Evolutionary conservation across 2,113 vertebrate genomes (phyloP).

Genomic region (Callopanchax toddi): DNA sequence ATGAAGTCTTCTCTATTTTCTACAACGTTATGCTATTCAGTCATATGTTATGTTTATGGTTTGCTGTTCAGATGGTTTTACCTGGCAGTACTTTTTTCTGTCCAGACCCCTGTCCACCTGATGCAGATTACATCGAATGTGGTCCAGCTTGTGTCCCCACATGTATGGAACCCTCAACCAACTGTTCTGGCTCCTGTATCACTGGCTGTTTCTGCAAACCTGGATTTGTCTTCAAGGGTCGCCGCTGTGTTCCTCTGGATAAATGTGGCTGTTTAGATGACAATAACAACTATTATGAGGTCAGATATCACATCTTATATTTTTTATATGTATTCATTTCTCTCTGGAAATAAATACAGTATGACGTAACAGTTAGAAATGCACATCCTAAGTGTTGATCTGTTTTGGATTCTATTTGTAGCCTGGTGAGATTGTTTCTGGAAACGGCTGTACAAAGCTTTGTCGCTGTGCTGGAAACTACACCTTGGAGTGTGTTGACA

Average conservation of each 20-base stretch:
- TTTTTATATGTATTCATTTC: not conserved
- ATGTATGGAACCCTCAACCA: constrained; percentile 77
- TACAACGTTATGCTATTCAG: not conserved
- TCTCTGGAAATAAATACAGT: not conserved
- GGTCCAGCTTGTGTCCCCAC: constrained; percentile 75
- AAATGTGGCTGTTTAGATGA: constrained; percentile 81
- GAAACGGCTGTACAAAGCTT: constrained; percentile 75
- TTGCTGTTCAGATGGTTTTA: too few species aligned
- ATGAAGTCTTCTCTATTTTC: not conserved
- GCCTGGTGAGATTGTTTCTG: constrained; percentile 80
- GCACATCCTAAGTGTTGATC: not conserved
- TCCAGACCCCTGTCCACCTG: constrained; percentile 70
- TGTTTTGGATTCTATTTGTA: constrained; percentile 31
- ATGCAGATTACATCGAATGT: constrained; percentile 76
- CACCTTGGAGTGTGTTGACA: constrained; percentile 78
- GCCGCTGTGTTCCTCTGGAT: constrained; percentile 75
- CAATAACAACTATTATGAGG: constrained; percentile 81
- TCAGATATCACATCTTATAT: constrained; percentile 35
- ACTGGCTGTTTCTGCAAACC: constrained; percentile 83
- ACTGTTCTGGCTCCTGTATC: constrained; percentile 74
- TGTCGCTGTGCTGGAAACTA: constrained; percentile 82
- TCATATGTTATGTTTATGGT: not conserved
- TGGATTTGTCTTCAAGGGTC: constrained; percentile 78
- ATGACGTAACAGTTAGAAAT: not conserved
- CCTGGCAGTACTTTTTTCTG: too few species aligned